Evolutionary conservation across 1,140 invertebrate species (phyloP).

Genomic region (Ganaspis sp.): DNA sequence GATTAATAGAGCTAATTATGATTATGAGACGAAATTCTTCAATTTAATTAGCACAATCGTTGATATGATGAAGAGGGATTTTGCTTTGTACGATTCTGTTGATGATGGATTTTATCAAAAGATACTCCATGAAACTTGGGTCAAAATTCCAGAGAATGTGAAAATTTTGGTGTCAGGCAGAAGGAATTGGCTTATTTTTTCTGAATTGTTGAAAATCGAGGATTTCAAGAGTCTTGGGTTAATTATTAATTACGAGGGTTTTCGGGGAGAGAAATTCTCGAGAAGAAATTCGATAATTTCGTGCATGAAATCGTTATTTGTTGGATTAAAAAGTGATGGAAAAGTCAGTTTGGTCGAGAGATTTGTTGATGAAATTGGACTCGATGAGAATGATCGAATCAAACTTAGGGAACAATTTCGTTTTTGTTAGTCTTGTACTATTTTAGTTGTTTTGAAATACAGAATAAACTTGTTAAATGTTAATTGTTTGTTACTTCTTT

Average conservation of each 20-base stretch:
- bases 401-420: neutral
- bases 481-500: too few relatives aligned
- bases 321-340: neutral
- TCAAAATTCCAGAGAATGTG: neutral
- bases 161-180: neutral
- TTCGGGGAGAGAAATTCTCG: neutral
- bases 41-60: neutral
- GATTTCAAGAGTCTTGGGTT: neutral
- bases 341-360: neutral
- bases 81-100: neutral
- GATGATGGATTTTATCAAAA: neutral
- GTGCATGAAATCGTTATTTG: constrained; percentile 7
- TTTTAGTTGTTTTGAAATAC: neutral
- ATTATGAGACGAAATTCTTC: neutral
- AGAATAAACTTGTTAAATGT: neutral
- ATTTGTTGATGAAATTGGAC: neutral
- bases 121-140: neutral
- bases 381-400: neutral
- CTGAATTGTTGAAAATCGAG: neutral
- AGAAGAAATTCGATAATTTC: neutral
- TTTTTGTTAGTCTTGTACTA: neutral
- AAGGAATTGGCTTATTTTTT: neutral
- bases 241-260: neutral
- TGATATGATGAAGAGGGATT: neutral
- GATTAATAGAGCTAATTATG: neutral